Evolutionary conservation across 30 jellyfish, hydroid and myxozoan species (phyloP), one percentile per base, ranked within the genome.

Genomic region (Aurelia aurita): DNA sequence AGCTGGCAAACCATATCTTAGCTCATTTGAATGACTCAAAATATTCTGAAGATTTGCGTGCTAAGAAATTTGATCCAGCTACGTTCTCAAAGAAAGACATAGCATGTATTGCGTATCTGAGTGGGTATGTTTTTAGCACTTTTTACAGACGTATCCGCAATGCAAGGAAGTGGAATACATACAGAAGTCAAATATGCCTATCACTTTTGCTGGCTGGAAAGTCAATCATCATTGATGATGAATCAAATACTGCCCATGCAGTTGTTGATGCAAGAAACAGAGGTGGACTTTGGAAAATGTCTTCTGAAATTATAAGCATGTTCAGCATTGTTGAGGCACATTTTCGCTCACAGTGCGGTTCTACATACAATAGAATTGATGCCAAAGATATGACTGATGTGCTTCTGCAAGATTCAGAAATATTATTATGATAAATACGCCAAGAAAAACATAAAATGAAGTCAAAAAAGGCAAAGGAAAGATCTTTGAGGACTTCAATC

Each of bases 1-100:
- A 67, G 54, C 79, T 68, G 20, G 91, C 91, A 21, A 81, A 81
- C 54, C 89, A 66, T 47, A 79, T 81, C 31, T 47, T 79, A 16
- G 82, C 84, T 22, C 90, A 79, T 64, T 86, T 61, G 1, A 51
- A 29, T 75, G 87, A 80, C 23, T 49, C 55, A 19, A 63, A 59
- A 31, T 31, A 2, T 31, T 31, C 43, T 31, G 5, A 31, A 31
- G 5, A 31, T 31, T 5, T 31, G 43, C 43, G 5, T 2, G 5
- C 43, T 31, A 31, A 31, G 43, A 5, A 3, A n/a, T n/a, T n/a
- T n/a, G n/a, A n/a, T n/a, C n/a, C n/a, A n/a, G n/a, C n/a, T n/a
- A n/a, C n/a, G n/a, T 31, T 31, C 43, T 31, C 43, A 31, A 31
- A 31, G 43, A 31, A 31, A 31, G 43, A 31, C 43, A 31, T 5